Evolutionary conservation across 1,140 invertebrate genomes (phyloP).

Genomic region (Neodiprion virginianus): DNA sequence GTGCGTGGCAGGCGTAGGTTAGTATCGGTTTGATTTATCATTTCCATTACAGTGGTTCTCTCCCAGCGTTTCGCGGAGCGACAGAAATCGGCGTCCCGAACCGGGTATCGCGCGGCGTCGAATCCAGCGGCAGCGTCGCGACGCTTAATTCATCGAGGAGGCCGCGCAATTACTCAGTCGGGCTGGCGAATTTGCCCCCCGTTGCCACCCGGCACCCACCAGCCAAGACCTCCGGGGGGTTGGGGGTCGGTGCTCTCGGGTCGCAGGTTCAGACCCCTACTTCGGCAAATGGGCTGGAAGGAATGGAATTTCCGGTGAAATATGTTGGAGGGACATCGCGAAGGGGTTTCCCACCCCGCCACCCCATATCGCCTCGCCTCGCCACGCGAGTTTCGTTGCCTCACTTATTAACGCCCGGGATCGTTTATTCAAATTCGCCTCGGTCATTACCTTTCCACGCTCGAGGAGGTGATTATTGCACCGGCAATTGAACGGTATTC

Average conservation of each 20-base stretch:
- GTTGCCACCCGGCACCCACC: background rate
- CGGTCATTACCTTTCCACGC: constrained; percentile 1
- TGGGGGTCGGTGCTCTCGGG: background rate
- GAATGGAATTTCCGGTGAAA: constrained; percentile 7
- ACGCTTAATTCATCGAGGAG: constrained; percentile 1
- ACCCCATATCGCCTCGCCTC: background rate
- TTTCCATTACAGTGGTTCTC: background rate
- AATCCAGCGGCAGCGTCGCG: background rate
- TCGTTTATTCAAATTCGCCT: constrained; percentile 1
- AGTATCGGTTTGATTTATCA: too few relatives aligned
- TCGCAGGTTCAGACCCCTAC: constrained; percentile 2
- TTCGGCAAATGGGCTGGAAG: constrained; percentile 2
- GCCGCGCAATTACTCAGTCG: constrained; percentile 4
- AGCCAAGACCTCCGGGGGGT: background rate
- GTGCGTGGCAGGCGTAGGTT: too few relatives aligned
- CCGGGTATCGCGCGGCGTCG: background rate
- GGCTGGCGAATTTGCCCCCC: background rate
- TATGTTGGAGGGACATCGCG: background rate
- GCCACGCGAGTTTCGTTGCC: background rate
- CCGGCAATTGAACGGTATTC: background rate
- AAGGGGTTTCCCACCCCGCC: background rate
- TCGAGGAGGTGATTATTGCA: background rate
- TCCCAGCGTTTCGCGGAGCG: background rate
- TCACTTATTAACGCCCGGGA: background rate
- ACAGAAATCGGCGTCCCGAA: background rate